Evolutionary conservation across 2,888 invertebrate species (phyloP).

Genomic region (Marronus borbonicus): DNA sequence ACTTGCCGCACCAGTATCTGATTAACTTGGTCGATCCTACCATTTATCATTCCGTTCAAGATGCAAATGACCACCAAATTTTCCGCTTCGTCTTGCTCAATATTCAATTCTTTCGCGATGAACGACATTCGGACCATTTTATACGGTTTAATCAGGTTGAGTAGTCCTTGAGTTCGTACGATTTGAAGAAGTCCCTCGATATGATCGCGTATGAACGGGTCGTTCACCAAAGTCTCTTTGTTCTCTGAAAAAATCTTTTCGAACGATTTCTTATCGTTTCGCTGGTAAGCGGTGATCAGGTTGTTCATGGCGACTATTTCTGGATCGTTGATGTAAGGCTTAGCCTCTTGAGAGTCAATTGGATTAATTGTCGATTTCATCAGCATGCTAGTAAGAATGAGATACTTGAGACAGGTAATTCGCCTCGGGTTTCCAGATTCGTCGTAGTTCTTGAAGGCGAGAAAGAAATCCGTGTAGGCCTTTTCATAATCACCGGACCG

Average conservation of each 20-base stretch:
- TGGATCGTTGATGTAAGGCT: constrained; percentile 98
- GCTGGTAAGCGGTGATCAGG: constrained; percentile 95
- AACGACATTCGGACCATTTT: constrained; percentile 96
- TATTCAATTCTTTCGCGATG: constrained; percentile 93
- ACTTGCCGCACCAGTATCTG: constrained; percentile 88
- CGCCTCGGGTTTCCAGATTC: constrained; percentile 97
- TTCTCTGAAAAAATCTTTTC: constrained; percentile 88
- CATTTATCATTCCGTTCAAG: constrained; percentile 89
- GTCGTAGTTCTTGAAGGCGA: constrained; percentile 99
- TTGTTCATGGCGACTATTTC: constrained; percentile 99
- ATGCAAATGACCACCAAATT: constrained; percentile 96
- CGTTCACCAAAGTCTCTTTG: constrained; percentile 84
- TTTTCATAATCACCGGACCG: constrained; percentile 98
- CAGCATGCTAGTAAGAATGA: constrained; percentile 98
- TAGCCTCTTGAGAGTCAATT: constrained; percentile 99
- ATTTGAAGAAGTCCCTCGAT: constrained; percentile 94
- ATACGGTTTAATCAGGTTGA: constrained; percentile 96
- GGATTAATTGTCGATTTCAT: constrained; percentile 99
- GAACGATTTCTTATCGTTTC: constrained; percentile 97
- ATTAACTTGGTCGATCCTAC: constrained; percentile 92
- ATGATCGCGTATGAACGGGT: constrained; percentile 98
- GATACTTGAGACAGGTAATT: constrained; percentile 97
- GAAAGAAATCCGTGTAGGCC: constrained; percentile 99
- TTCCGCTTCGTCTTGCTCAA: constrained; percentile 94
- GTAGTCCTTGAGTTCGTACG: constrained; percentile 95